Evolutionary conservation across 1,140 invertebrate genomes (phyloP), one percentile per base, ranked within the genome.

Genomic region (Archivesica marissinica): DNA sequence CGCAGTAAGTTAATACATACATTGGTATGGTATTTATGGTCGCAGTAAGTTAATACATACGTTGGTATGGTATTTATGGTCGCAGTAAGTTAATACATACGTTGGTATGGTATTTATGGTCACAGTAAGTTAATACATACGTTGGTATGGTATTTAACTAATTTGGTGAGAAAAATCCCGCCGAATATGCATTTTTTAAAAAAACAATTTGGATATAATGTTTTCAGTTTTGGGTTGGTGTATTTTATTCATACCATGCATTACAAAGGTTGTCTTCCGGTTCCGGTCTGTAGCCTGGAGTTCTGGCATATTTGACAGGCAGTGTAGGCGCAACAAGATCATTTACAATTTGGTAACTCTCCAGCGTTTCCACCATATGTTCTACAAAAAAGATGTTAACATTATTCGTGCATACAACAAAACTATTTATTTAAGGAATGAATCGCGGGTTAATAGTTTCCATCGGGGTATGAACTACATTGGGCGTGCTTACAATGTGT

Each of bases 261-360:
- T 90, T 90, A 54, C 75, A 75, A 17, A 35, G 23, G 75, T 89
- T 91, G 17, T 92, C 90, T 44, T 89, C 61, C 0, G 81, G 78
- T 47, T 76, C 56, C 13, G 90, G 90, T 80, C 83, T 77, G 61
- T 88, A 80, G 0, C 91, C 91, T 0, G 91, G 89, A n/a, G 86
- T 88, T 52, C 91, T 86, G 4, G 91, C 89, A 87, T 92, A 92
- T 64, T 88, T 91, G 15, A 92, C 91, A 0, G 88, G 87, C 38
- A 89, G 91, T 90, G 85, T 92, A 92, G 84, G 83, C 56, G 88
- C 86, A 7, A 52, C 28, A 1, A 90, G 23, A 38, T 88, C 56
- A 66, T 87, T 82, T 17, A 91, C 47, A 30, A 78, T 68, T 15
- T 88, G 47, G 25, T 88, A 87, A 2, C 44, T 44, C 0, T 76